Conservation (phyloP, 2,888 invertebrate species). For the Gnatocerus cornutus region DNA sequence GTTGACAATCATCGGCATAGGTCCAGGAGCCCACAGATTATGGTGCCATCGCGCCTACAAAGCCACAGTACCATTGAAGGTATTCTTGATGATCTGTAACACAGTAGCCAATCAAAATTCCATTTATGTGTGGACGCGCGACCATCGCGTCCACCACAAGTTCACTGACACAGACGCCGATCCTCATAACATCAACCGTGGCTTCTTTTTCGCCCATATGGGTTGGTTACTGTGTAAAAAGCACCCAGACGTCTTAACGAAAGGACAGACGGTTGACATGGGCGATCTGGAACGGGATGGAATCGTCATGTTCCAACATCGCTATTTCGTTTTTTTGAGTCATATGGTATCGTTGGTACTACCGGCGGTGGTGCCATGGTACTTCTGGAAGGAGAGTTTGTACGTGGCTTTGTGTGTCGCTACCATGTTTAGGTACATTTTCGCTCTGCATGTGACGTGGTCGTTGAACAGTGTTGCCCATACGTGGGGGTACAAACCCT, state of each 20-base stretch:
- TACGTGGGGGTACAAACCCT: conserved; percentile 84
- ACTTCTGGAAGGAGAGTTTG: conserved; percentile 80
- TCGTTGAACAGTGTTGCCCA: conserved; percentile 88
- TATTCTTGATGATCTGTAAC: conserved; percentile 86
- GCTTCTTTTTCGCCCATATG: conserved; percentile 95
- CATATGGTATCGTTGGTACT: conserved; percentile 64
- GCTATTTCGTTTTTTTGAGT: conserved; percentile 16
- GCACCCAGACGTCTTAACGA: conserved; percentile 88
- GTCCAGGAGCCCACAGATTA: conserved; percentile 94
- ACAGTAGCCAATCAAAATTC: conserved; percentile 92
- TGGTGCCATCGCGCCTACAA: conserved; percentile 96
- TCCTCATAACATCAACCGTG: conserved; percentile 89
- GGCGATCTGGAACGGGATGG: conserved; percentile 89
- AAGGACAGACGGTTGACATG: conserved; percentile 89
- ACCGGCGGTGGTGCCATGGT: conserved; percentile 79
- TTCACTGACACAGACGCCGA: conserved; percentile 92
- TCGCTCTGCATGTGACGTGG: conserved; percentile 85
- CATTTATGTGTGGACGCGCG: conserved; percentile 89
- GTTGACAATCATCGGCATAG: conserved; percentile 77
- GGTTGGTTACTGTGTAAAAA: conserved; percentile 94
- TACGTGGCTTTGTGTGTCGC: conserved; percentile 77
- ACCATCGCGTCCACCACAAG: conserved; percentile 91
- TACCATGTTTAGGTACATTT: conserved; percentile 77
- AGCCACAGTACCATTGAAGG: conserved; percentile 87
- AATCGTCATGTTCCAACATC: conserved; percentile 87